Evolutionary conservation across 2,113 vertebrate species (phyloP), one percentile per base, ranked within the genome.

Genomic region (Collichthys lucidus): DNA sequence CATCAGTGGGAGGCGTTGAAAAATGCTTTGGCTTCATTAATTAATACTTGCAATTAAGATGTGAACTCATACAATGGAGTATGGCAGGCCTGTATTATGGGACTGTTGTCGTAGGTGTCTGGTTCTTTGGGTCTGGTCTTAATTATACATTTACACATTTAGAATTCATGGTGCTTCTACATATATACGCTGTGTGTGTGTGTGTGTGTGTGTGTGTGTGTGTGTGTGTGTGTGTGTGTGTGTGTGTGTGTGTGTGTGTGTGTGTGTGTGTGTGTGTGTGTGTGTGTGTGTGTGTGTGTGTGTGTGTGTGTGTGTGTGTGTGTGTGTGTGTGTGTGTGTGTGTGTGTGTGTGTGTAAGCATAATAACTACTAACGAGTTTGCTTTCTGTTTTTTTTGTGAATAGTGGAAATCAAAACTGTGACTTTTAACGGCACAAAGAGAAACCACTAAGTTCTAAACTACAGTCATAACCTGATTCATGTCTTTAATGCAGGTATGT

Each of bases 171-270:
- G 42, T 49, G 52, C 61, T 26, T 72, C 49, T 26, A 15, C 4
- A 49, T 22, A 14, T 40, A 35, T 53, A 70, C 55, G n/a, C 26
- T 62, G 46, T 62, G 19, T 73, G 14, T 73, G 24, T 73, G 1
- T 56, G 0, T 19, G 49, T 26, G 46, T 62, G 19, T 73, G 14
- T 73, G 24, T 62, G 46, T 62, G 19, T 73, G 14, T 73, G 24
- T 62, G 46, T 62, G 19, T 73, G 14, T 73, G 24, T 62, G 46
- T 62, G 19, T 73, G 14, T 73, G 24, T 62, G 46, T 62, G 19
- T 73, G 14, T 73, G 24, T 62, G 46, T 62, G 19, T 73, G 14
- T 73, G 24, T 62, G 46, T 62, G 19, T 73, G 14, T 73, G 24
- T 62, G 46, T 62, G 19, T 73, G 14, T 73, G 24, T 62, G 46